Evolutionary conservation across 2,888 invertebrate species (phyloP).

Genomic region (Bombylius major): DNA sequence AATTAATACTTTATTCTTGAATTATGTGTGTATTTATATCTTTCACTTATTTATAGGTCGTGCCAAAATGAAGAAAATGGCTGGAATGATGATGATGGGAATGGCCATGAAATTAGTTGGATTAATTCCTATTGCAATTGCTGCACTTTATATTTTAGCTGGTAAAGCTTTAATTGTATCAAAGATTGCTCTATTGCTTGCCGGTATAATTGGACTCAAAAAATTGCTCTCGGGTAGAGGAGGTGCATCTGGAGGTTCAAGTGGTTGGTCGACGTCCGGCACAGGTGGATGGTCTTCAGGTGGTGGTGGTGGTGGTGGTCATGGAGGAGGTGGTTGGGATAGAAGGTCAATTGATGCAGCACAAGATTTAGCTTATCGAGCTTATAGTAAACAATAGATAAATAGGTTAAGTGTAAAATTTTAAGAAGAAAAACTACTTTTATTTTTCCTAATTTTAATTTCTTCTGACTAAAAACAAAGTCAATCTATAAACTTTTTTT

Average conservation of each 20-base stretch:
- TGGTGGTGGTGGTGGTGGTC: conserved; percentile 40
- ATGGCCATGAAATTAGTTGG: conserved; percentile 74
- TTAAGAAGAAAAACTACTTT: too few relatives aligned
- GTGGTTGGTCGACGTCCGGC: conserved; percentile 31
- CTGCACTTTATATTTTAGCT: conserved; percentile 65
- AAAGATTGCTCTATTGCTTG: conserved; percentile 64
- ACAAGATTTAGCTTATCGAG: conserved; percentile 60
- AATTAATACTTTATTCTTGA: neutral
- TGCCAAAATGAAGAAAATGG: conserved; percentile 82
- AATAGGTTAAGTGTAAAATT: neutral
- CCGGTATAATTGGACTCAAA: conserved; percentile 71
- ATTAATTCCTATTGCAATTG: conserved; percentile 66
- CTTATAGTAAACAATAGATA: conserved; percentile 40
- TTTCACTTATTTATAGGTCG: conserved; percentile 41
- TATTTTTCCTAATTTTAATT: too few relatives aligned
- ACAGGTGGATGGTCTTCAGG: conserved; percentile 40
- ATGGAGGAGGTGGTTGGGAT: conserved; percentile 57
- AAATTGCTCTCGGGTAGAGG: conserved; percentile 61
- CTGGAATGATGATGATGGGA: conserved; percentile 86
- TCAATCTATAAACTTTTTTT: neutral
- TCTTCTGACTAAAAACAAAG: too few relatives aligned
- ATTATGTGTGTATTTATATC: neutral
- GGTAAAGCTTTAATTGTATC: conserved; percentile 75
- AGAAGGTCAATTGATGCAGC: conserved; percentile 48
- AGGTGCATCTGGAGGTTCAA: conserved; percentile 39